Evolutionary conservation across 2,888 invertebrate genomes (phyloP), one percentile per base, ranked within the genome.

Genomic region (Eristalis pertinax): DNA sequence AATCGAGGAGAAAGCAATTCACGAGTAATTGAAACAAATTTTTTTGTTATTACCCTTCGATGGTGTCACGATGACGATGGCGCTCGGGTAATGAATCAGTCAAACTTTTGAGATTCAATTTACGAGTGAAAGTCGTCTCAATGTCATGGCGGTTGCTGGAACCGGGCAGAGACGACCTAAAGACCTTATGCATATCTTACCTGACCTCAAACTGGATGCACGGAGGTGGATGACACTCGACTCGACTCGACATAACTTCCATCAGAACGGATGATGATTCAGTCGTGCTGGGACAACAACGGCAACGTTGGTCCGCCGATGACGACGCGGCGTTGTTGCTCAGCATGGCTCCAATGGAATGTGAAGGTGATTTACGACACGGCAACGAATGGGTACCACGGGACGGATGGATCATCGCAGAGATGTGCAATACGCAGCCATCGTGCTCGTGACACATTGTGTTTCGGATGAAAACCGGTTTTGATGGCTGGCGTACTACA

Each of bases 21-120:
- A 60, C 38, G 65, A 65, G 26, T 64, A 67, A 63, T 69, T 69
- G 62, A 63, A 77, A 35, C 29, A 1, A 62, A 69, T 62, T 76
- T 32, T 15, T 29, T 60, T 50, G 50, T 69, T 67, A 24, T 50
- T 69, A 50, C 62, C 50, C 50, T 50, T 69, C 32, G 50, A 69
- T 50, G 62, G n/a, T 26, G 63, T 50, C 69, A 63, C 50, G 63
- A 50, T 38, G 60, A 13, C n/a, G 50, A 22, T 32, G 68, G 50
- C 32, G 32, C 35, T 43, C 15, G 11, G 2, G 38, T n/a, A 38
- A 2, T 38, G 35, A 65, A 26, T 65, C 64, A 50, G 8, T 50
- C 50, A 19, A 19, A 50, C 7, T 19, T 50, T 50, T 50, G 19
- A 50, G 50, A 19, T 7, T 19, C 50, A 50, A 19, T 50, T 19